Base-by-base conservation (phyloP, 2,888 invertebrate genomes). In the Oscheius sp. region DNA sequence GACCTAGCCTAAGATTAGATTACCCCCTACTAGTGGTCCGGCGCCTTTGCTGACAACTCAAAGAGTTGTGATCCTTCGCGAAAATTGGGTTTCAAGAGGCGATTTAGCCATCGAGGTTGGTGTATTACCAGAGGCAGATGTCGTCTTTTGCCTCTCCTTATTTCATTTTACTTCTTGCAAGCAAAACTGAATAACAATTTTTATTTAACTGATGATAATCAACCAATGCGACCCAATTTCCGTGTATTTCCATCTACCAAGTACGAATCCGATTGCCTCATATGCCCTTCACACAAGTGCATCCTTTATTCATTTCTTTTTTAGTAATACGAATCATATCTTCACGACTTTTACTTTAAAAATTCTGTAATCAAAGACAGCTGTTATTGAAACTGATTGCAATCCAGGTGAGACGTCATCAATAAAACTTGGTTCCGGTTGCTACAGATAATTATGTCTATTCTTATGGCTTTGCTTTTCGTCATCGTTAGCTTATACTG, bases 41-140 rank as follows among this genome's bases (percentile, higher is more conserved):
- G 20, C 56, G 22, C 41, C 26, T 30, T 49, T 64, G 50, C 64
- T 57, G 45, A 45, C 54, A 66, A 56, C 45, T 66, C 66, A 66
- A 66, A 66, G 66, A 66, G 66, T 66, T 66, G 66, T 66, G 66
- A 66, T 63, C 57, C 65, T 28, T 47, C 28, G n/a, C 44, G 67
- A 68, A 77, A 77, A 77, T 77, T 77, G 77, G 77, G 77, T 77
- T 77, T 77, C 73, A 77, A 77, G 77, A 73, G 77, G 72, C 64
- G 64, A 62, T 59, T 59, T 59, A 59, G 59, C 59, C 59, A 41
- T 41, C 59, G 59, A 44, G 59, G 59, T 59, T 59, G 59, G 59
- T 59, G 59, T 59, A 59, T 59, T 59, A 59, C 59, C 59, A 59
- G 33, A 14, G 59, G 44, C 59, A 44, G 59, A 59, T 59, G 59